Conservation (phyloP, 2,888 invertebrate species). For the Exocentrus adspersus region DNA sequence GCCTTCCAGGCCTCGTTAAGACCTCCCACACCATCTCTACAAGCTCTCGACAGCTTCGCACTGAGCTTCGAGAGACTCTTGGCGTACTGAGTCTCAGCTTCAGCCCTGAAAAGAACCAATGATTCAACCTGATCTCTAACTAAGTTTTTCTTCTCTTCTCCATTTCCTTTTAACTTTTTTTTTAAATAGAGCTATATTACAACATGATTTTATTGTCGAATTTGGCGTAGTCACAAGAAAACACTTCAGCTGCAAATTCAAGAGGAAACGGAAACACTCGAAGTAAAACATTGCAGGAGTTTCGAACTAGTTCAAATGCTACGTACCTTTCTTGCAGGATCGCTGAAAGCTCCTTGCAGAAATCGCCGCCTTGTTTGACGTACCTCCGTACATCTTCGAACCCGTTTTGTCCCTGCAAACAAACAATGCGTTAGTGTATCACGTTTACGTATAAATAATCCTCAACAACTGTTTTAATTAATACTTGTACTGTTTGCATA, state of each 20-base stretch:
- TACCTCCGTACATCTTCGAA: slow-evolving; percentile 93
- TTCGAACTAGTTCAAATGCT: no score
- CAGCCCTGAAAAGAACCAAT: slow-evolving; percentile 74
- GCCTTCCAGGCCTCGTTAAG: slow-evolving; percentile 92
- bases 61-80: slow-evolving; percentile 90
- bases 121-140: no score
- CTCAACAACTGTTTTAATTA: background rate
- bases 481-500: background rate
- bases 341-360: slow-evolving; percentile 89
- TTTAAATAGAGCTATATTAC: no score
- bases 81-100: slow-evolving; percentile 90
- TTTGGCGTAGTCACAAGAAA: no score
- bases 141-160: no score
- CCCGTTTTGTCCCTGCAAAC: slow-evolving; percentile 87
- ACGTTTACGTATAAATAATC: background rate
- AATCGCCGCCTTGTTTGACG: slow-evolving; percentile 94
- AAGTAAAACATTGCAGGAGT: background rate
- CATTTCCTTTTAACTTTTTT: no score
- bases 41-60: slow-evolving; percentile 84
- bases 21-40: slow-evolving; percentile 79
- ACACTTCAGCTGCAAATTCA: no score
- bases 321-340: slow-evolving; percentile 91
- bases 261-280: background rate
- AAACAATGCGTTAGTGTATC: slow-evolving; percentile 20
- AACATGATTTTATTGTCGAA: no score